A percentile compares a stretch with the other conserved stretches of the same genome.
These are phyloP conservation scores for Cyanoliseus patagonus DNA, from an alignment of 2,113 vertebrate genomes.

Conservation along the genomic window DNA sequence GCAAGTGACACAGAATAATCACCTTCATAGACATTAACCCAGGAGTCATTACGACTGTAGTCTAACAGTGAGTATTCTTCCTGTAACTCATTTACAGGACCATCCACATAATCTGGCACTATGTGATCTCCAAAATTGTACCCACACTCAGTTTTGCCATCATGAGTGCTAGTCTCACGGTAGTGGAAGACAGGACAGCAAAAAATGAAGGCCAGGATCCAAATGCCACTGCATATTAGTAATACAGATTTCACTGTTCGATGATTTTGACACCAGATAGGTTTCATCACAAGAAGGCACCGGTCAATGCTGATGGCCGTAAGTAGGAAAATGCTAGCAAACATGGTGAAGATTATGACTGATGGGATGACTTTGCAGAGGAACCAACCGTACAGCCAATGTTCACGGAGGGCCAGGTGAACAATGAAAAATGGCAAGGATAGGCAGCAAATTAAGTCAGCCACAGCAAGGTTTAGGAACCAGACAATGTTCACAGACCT, in stretches of 20 bases:
- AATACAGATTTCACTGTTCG: conserved; percentile 51
- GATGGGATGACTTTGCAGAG: conserved; percentile 81
- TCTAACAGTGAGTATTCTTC: not conserved
- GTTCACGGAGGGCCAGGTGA: conserved; percentile 58
- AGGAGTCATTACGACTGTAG: not conserved
- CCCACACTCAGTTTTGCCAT: not conserved
- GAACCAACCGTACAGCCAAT: conserved; percentile 77
- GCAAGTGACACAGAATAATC: not conserved
- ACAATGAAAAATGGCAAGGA: conserved; percentile 77
- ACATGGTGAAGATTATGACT: conserved; percentile 81
- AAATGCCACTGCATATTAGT: conserved; percentile 53
- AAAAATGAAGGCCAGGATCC: conserved; percentile 73
- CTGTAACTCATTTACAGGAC: not conserved
- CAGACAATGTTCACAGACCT: conserved; percentile 78
- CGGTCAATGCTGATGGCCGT: conserved; percentile 79
- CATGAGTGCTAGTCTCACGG: not conserved
- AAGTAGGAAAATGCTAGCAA: conserved; percentile 81
- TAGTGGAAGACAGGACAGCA: conserved; percentile 75
- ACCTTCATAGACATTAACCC: not conserved
- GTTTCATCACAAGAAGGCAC: conserved; percentile 76
- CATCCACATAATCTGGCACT: not conserved
- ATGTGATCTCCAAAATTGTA: not conserved
- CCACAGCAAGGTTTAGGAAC: conserved; percentile 82
- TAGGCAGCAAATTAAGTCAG: conserved; percentile 81
- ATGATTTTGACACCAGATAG: conserved; percentile 84